phyloP scores from a whole-genome alignment of 1,140 invertebrate species.

The Drosophila micromelanica region DNA sequence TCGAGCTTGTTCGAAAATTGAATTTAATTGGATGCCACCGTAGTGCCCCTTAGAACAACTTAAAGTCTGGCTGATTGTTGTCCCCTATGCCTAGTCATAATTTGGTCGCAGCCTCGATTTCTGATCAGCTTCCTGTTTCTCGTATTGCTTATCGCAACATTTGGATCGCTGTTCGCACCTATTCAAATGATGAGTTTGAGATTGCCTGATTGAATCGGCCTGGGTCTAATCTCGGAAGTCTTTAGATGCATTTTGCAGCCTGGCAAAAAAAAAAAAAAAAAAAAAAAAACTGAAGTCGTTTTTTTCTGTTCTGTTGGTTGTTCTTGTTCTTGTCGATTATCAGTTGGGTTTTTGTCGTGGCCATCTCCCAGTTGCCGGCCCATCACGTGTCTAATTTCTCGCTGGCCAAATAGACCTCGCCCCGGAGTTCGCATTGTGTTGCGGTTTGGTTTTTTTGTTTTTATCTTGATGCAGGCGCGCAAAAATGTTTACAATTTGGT shows the following conservation, averaged over 20 bases:
- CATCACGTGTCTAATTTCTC: constrained; percentile 81
- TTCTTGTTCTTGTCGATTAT: constrained; percentile 48
- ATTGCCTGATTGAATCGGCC: constrained; percentile 67
- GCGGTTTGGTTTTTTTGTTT: constrained; percentile 20
- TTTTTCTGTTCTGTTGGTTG: not conserved
- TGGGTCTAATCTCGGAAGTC: constrained; percentile 50
- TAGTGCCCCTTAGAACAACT: constrained; percentile 29
- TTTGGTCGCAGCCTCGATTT: constrained; percentile 59
- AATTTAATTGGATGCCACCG: constrained; percentile 80
- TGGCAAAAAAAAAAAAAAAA: not conserved
- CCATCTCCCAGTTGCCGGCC: constrained; percentile 54
- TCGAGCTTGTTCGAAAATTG: constrained; percentile 69
- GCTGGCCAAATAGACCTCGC: constrained; percentile 72
- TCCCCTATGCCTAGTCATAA: constrained; percentile 71
- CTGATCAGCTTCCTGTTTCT: constrained; percentile 47
- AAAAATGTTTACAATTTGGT: constrained; percentile 81
- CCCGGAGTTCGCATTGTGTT: constrained; percentile 57
- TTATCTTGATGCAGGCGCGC: constrained; percentile 78
- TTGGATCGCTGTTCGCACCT: constrained; percentile 74
- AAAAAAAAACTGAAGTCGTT: constrained; percentile 45
- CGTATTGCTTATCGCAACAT: constrained; percentile 53
- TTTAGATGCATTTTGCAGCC: constrained; percentile 48
- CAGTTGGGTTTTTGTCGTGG: constrained; percentile 63
- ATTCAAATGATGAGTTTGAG: constrained; percentile 69
- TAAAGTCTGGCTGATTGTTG: not conserved